Conservation (phyloP, 2,888 invertebrate species). For the Zelleria hepariella region DNA sequence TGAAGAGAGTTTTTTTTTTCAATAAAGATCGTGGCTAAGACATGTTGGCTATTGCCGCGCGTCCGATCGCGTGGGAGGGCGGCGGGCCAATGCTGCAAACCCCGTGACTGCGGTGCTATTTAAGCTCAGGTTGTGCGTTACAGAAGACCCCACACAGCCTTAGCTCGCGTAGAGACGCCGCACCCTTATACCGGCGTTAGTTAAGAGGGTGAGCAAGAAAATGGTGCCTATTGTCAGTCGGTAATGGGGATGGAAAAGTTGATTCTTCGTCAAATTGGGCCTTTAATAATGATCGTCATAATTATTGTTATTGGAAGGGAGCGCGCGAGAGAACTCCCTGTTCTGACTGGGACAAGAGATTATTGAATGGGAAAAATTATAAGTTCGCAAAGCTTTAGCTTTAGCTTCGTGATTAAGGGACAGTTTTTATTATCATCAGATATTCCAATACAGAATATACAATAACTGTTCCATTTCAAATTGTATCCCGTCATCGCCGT, state of each 20-base stretch:
- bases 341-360: no score
- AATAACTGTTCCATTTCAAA: no score
- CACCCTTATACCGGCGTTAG: slow-evolving; percentile 19
- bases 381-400: no score
- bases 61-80: slow-evolving; percentile 39
- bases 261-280: slow-evolving; percentile 55
- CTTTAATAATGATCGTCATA: slow-evolving; percentile 51
- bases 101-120: slow-evolving; percentile 26
- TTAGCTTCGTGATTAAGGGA: no score
- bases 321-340: background rate
- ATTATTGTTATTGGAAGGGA: slow-evolving; percentile 47
- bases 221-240: slow-evolving; percentile 59
- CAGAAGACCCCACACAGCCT: slow-evolving; percentile 13
- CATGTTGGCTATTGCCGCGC: slow-evolving; percentile 40
- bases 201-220: slow-evolving; percentile 56
- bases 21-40: slow-evolving; percentile 32
- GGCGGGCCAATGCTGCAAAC: slow-evolving; percentile 43
- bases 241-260: slow-evolving; percentile 60
- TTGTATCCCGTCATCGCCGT: no score
- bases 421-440: no score
- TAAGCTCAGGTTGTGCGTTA: slow-evolving; percentile 27
- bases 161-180: slow-evolving; percentile 10
- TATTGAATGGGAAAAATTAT: no score
- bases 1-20: slow-evolving; percentile 26
- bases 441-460: no score